Evolutionary conservation across 2,888 invertebrate genomes (phyloP).

Genomic region (Chrysina gloriosa): DNA sequence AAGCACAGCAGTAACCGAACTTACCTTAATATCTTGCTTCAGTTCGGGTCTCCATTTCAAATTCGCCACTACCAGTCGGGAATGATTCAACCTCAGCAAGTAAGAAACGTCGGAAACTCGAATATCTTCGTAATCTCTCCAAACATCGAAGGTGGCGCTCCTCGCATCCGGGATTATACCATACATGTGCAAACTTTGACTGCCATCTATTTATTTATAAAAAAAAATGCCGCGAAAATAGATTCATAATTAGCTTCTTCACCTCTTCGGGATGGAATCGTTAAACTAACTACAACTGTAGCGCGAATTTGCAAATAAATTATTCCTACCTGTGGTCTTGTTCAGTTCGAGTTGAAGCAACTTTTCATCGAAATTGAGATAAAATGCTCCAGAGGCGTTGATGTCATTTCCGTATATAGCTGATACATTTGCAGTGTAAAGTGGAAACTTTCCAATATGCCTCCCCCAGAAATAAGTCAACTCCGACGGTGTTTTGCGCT

Average conservation of each 20-base stretch:
- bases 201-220: slow-evolving; percentile 66
- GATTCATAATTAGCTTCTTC: no score
- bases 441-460: slow-evolving; percentile 66
- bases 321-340: slow-evolving; percentile 72
- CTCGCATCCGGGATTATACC: slow-evolving; percentile 83
- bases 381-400: slow-evolving; percentile 71
- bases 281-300: no score
- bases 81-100: slow-evolving; percentile 85
- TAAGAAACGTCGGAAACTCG: slow-evolving; percentile 82
- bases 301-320: no score
- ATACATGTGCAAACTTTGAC: slow-evolving; percentile 76
- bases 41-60: slow-evolving; percentile 84
- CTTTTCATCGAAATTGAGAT: slow-evolving; percentile 70
- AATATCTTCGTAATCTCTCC: slow-evolving; percentile 86
- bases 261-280: no score
- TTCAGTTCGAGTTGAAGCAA: slow-evolving; percentile 75
- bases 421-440: slow-evolving; percentile 71
- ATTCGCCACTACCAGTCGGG: slow-evolving; percentile 82
- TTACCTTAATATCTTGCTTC: slow-evolving; percentile 70
- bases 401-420: slow-evolving; percentile 69
- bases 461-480: slow-evolving; percentile 68
- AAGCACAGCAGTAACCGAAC: slow-evolving; percentile 16
- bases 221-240: background rate
- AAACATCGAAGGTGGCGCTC: slow-evolving; percentile 80
- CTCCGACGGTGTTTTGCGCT: slow-evolving; percentile 72